Base-by-base conservation (phyloP, 2,797 vertebrate species). In the Todus mexicanus region DNA sequence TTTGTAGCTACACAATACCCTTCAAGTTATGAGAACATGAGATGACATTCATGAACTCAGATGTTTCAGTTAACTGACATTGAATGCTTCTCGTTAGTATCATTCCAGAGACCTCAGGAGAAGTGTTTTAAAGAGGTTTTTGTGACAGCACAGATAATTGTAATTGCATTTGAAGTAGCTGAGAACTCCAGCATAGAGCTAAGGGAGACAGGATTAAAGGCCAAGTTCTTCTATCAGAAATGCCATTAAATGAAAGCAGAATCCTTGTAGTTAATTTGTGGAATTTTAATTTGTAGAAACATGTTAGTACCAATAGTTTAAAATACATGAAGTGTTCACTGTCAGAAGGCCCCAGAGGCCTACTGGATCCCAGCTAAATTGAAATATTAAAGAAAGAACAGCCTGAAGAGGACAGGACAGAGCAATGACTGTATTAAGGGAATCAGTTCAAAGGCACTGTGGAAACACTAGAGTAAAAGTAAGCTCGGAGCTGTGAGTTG, bases 341-440 rank as follows among this genome's bases (percentile, higher is more conserved):
- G 68, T 51, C 31, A 33, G 60, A 57, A 92, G 40, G 81, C 47
- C 84, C 72, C 59, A 89, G 59, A 75, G 69, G 33, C 31, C 33
- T 78, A 60, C 50, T 79, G 77, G 65, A 83, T 87, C 54, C 75
- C 78, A 80, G 89, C 90, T 83, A 93, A 92, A 87, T 57, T 83
- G 79, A 94, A 95, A 87, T 92, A 94, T 92, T 90, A 90, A 93
- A 93, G 65, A 82, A 74, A 81, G 59, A 90, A 83, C 72, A 95
- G 75, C 20, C 59, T 91, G 72, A 70, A 87, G 78, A 94, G 40
- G 61, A 80, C 37, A 89, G 74, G 77, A 48, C 59, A 80, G 72
- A 90, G 72, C 26, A 82, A 75, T 71, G 74, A 71, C 64, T 87
- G 68, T 12, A 37, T 75, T 93, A 86, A 90, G 84, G 63, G 76